These are phyloP conservation scores for Chascanopsetta lugubris DNA, from an alignment of 2,113 vertebrate species.

Conservation along the genomic window DNA sequence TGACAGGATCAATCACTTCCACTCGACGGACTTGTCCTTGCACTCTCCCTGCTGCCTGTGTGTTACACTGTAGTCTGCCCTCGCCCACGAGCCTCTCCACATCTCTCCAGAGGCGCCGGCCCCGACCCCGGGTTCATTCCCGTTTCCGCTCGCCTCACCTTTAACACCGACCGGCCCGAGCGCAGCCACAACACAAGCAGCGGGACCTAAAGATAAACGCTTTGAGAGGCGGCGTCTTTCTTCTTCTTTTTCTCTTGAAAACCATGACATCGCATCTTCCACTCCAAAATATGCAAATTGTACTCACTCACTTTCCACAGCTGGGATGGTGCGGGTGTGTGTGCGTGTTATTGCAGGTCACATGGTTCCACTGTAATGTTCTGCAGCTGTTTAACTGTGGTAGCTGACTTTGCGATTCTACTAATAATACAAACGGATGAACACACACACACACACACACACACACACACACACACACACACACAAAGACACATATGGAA, in stretches of 20 bases:
- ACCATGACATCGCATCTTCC: slow-evolving; percentile 32
- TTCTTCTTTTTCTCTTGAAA: slow-evolving; percentile 16
- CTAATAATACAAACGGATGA: slow-evolving; percentile 36
- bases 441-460: background rate
- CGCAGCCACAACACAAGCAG: background rate
- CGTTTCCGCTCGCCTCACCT: slow-evolving; percentile 25
- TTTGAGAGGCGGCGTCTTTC: background rate
- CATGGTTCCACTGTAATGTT: slow-evolving; percentile 70
- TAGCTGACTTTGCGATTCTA: slow-evolving; percentile 69
- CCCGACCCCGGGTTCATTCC: slow-evolving; percentile 50
- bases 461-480: slow-evolving; percentile 15
- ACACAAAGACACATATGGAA: slow-evolving; percentile 25
- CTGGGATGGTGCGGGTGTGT: slow-evolving; percentile 47
- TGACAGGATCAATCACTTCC: slow-evolving; percentile 75
- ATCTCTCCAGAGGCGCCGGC: slow-evolving; percentile 25
- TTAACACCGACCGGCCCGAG: background rate
- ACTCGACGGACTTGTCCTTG: slow-evolving; percentile 61
- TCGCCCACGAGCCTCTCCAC: slow-evolving; percentile 21
- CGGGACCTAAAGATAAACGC: background rate
- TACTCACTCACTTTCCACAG: slow-evolving; percentile 58
- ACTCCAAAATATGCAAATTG: slow-evolving; percentile 51
- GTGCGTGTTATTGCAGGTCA: slow-evolving; percentile 63
- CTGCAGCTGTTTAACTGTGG: slow-evolving; percentile 72
- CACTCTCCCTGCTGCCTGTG: slow-evolving; percentile 43
- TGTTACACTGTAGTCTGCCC: slow-evolving; percentile 23